A percentile compares a stretch with the other conserved stretches of the same genome.
Evolutionary conservation across 2,797 vertebrate species (phyloP).

Genomic region (Arvicola amphibius): DNA sequence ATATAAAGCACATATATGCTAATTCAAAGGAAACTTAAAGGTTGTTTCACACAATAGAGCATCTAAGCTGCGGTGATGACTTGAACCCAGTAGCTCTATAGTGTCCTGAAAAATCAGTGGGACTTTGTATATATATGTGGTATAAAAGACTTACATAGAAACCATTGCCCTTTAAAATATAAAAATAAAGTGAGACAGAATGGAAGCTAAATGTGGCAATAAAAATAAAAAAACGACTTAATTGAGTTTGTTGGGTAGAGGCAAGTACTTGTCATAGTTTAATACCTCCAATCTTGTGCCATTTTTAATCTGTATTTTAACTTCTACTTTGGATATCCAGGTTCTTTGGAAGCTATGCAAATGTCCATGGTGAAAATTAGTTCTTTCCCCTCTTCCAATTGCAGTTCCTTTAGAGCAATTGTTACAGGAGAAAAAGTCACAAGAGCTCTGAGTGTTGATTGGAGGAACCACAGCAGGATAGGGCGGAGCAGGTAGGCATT

Average conservation of each 20-base stretch:
- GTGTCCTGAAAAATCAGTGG: background rate
- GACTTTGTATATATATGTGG: no score
- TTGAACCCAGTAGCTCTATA: background rate
- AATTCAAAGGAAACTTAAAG: background rate
- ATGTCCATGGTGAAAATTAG: background rate
- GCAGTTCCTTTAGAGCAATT: background rate
- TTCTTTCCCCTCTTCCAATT: background rate
- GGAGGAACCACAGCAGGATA: rapidly evolving
- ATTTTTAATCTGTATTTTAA: slow-evolving; percentile 11
- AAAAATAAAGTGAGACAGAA: background rate
- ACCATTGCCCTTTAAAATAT: background rate
- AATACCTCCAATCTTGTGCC: background rate
- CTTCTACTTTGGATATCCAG: background rate
- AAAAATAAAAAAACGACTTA: background rate
- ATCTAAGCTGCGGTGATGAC: background rate
- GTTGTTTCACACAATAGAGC: no score
- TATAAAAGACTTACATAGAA: background rate
- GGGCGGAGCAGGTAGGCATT: rapidly evolving
- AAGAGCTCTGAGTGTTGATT: background rate
- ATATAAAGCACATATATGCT: background rate
- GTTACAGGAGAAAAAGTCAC: background rate
- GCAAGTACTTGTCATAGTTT: background rate
- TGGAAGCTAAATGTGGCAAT: background rate
- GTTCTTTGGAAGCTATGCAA: background rate
- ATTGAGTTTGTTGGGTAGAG: background rate